phyloP scores from a whole-genome alignment of 1,140 invertebrate genomes.

The Neotoxoptera formosana region DNA sequence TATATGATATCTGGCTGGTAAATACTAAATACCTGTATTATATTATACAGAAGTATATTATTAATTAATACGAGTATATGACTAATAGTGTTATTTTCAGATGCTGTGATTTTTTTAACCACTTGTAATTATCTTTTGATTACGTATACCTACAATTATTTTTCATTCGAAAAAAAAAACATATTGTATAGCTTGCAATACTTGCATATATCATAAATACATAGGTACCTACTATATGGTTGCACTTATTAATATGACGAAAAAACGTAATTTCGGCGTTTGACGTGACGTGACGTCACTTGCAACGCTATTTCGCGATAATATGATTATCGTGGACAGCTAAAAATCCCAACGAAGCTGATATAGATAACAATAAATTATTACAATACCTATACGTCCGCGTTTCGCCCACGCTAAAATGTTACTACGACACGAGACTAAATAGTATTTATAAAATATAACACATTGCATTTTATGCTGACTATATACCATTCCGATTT shows the following conservation, averaged over 20 bases:
- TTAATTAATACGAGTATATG: background rate
- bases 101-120: background rate
- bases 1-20: background rate
- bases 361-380: background rate
- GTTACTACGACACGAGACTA: background rate
- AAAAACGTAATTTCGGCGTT: background rate
- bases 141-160: background rate
- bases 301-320: background rate
- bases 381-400: background rate
- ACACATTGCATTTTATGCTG: background rate
- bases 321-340: background rate
- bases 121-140: background rate
- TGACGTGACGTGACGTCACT: background rate
- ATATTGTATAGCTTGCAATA: background rate
- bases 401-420: background rate
- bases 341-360: background rate
- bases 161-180: background rate
- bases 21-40: background rate
- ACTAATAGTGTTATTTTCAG: background rate
- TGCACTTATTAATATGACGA: background rate
- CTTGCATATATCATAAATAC: background rate
- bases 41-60: background rate
- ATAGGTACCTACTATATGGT: background rate
- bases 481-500: background rate
- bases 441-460: background rate